Conservation (phyloP, 2,113 vertebrate genomes). For the Oryzias melastigma region DNA sequence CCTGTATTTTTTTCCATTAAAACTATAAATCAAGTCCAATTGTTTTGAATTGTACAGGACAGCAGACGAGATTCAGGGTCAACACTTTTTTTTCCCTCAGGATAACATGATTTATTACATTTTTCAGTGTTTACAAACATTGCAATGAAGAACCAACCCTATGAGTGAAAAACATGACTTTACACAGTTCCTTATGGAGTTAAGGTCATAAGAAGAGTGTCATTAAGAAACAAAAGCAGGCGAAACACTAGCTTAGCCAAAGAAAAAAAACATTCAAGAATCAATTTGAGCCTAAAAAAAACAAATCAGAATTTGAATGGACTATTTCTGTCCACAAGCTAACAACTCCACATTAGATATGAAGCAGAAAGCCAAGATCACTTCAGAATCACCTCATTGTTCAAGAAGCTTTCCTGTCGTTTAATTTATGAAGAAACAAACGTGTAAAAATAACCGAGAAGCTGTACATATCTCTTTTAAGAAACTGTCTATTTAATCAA, state of each 20-base stretch:
- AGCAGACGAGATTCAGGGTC: constrained; percentile 19
- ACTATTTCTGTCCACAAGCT: constrained; percentile 38
- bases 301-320: constrained; percentile 50
- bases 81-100: constrained; percentile 39
- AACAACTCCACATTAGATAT: constrained; percentile 44
- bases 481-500: constrained; percentile 50
- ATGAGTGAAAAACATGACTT: constrained; percentile 57
- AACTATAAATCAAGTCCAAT: not conserved
- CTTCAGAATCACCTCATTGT: constrained; percentile 4
- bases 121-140: constrained; percentile 64
- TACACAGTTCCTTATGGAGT: constrained; percentile 54
- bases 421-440: constrained; percentile 65
- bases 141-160: constrained; percentile 63
- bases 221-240: constrained; percentile 51
- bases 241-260: constrained; percentile 33
- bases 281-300: constrained; percentile 27
- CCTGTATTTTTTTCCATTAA: too few species aligned
- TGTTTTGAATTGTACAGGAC: not conserved
- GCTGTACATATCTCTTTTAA: constrained; percentile 60
- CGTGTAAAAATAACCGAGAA: constrained; percentile 53
- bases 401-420: constrained; percentile 29
- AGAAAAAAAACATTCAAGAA: constrained; percentile 48
- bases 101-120: constrained; percentile 68
- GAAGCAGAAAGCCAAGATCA: constrained; percentile 31
- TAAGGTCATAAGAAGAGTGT: constrained; percentile 35